These are phyloP conservation scores for Nematopogon swammerdamellus DNA, from an alignment of 2,888 invertebrate genomes.

Conservation along the genomic window DNA sequence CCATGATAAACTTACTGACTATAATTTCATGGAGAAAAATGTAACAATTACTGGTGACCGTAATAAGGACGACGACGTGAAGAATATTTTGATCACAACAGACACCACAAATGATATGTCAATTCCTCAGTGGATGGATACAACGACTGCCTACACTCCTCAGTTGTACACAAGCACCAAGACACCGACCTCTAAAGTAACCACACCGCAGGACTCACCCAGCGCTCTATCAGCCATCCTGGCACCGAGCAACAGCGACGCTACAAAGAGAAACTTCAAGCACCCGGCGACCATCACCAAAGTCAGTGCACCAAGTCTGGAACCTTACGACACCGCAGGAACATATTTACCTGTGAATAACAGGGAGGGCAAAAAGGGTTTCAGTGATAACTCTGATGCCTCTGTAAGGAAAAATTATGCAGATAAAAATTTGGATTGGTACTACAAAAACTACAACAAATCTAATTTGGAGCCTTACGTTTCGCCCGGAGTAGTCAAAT, in stretches of 20 bases:
- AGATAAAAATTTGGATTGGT: slow-evolving; percentile 71
- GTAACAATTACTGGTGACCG: slow-evolving; percentile 40
- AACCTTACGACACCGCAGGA: slow-evolving; percentile 28
- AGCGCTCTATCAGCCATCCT: slow-evolving; percentile 62
- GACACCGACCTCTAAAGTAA: slow-evolving; percentile 25
- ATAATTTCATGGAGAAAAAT: slow-evolving; percentile 45
- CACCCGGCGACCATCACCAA: slow-evolving; percentile 45
- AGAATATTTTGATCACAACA: slow-evolving; percentile 33
- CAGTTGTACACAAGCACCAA: slow-evolving; percentile 20
- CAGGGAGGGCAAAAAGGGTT: slow-evolving; percentile 40
- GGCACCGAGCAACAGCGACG: slow-evolving; percentile 49
- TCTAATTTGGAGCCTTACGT: slow-evolving; percentile 48
- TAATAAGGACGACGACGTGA: slow-evolving; percentile 29
- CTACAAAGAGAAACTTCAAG: slow-evolving; percentile 23
- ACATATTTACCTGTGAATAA: slow-evolving; percentile 36
- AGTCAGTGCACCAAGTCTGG: slow-evolving; percentile 37
- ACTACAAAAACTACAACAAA: slow-evolving; percentile 81
- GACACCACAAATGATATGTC: slow-evolving; percentile 44
- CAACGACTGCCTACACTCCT: slow-evolving; percentile 26
- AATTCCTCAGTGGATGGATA: slow-evolving; percentile 37
- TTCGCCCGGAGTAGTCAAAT: slow-evolving; percentile 29
- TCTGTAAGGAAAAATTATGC: slow-evolving; percentile 43
- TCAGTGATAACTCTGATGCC: slow-evolving; percentile 30
- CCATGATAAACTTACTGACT: slow-evolving; percentile 35
- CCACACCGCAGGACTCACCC: slow-evolving; percentile 33